These are phyloP conservation scores for Pyxicephalus adspersus DNA, from an alignment of 2,113 vertebrate genomes.

Conservation along the genomic window DNA sequence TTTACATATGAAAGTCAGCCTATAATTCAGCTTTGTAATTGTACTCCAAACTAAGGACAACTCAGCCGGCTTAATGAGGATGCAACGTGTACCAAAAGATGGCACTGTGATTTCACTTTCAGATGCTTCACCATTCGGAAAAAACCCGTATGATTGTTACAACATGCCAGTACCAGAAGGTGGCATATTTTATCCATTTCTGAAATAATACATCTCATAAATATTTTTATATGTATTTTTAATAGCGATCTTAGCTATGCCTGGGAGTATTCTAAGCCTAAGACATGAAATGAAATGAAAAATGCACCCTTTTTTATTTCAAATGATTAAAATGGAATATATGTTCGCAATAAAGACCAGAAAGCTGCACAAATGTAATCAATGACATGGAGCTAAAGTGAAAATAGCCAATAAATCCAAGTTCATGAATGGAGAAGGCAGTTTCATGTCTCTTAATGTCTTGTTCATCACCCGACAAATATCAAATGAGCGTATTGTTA, in stretches of 20 bases:
- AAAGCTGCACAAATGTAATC: constrained; percentile 64
- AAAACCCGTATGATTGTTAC: fast-evolving
- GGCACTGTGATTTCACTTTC: constrained; percentile 67
- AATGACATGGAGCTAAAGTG: constrained; percentile 67
- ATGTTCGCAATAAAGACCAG: constrained; percentile 54
- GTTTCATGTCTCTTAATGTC: constrained; percentile 57
- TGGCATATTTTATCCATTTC: constrained; percentile 74
- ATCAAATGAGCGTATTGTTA: constrained; percentile 35
- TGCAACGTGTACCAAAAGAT: constrained; percentile 64
- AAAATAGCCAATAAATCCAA: constrained; percentile 69
- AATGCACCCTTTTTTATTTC: constrained; percentile 66
- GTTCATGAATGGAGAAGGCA: constrained; percentile 65
- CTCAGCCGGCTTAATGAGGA: background rate
- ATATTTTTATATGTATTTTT: constrained; percentile 66
- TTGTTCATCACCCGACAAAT: constrained; percentile 39
- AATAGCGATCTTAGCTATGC: constrained; percentile 48
- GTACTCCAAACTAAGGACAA: background rate
- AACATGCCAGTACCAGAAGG: constrained; percentile 63
- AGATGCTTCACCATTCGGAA: background rate
- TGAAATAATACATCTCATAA: constrained; percentile 58
- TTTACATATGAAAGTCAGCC: background rate
- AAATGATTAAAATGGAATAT: constrained; percentile 57
- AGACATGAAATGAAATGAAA: constrained; percentile 44
- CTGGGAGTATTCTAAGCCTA: constrained; percentile 53
- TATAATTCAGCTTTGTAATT: background rate